Base-by-base conservation (phyloP, 1,140 invertebrate species). In the Sycophila sp. region DNA sequence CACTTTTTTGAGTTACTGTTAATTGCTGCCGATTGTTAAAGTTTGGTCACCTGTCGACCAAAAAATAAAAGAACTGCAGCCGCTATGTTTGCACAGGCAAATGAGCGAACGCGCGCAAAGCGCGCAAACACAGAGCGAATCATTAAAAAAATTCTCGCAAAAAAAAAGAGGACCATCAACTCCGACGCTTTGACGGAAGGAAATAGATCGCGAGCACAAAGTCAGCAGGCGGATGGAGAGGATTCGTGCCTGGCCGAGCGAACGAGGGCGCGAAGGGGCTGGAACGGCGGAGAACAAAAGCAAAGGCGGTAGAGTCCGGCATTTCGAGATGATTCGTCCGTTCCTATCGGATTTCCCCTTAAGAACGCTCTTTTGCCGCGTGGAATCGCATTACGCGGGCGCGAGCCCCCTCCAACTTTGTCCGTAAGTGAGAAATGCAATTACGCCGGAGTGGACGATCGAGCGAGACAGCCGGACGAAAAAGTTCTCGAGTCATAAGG, bases 301-400 rank as follows among this genome's bases (percentile, higher is more conserved):
- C 22, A 7, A 32, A 62, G 26, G 19, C 36, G n/a, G 47, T 36
- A 24, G 38, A 56, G 45, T 40, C 56, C 56, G 56, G 56, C 24
- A 53, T 56, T 69, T 60, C 40, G 24, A 40, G 34, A 69, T 69
- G 66, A 69, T 69, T 69, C 34, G 36, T 36, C 56, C 13, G 28
- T 56, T 63, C 58, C 42, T 55, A 69, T 69, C 63, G 58, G 28
- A 59, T 69, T 63, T 62, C 56, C 56, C 34, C 55, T 58, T 47
- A 58, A 58, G 24, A 40, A 51, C 24, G 64, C 51, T 47, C 64
- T 58, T 67, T 67, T 58, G 24, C 32, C 34, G n/a, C 32, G 36
- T 22, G 66, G 45, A 60, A 69, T 69, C 56, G 34, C 42, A 53
- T 69, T 69, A 69, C 66, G 7, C n/a, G 3, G 17, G 28, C 42